A percentile compares a stretch with the other conserved stretches of the same genome.
These are phyloP conservation scores for Corvus hawaiiensis DNA, from an alignment of 2,113 vertebrate species.

Conservation along the genomic window DNA sequence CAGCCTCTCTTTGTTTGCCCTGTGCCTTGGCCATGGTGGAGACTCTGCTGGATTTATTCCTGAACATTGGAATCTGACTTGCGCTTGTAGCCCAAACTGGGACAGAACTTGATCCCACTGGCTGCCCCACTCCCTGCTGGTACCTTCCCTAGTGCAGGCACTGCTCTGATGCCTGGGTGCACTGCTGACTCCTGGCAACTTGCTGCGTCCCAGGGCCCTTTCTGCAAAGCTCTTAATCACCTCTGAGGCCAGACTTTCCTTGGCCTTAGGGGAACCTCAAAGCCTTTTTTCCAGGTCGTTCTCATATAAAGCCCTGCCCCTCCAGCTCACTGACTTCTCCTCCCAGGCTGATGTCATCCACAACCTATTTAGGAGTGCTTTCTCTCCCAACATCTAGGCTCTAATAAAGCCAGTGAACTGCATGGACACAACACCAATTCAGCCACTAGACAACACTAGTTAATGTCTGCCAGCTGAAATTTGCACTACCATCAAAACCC, in stretches of 20 bases:
- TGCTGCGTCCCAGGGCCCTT: background rate
- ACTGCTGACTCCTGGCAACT: background rate
- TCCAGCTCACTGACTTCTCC: background rate
- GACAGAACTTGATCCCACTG: fast-evolving
- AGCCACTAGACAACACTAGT: background rate
- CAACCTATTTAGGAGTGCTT: background rate
- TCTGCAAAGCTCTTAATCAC: background rate
- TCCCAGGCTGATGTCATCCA: background rate
- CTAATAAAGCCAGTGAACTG: background rate
- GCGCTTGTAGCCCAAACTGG: background rate
- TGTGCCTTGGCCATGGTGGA: background rate
- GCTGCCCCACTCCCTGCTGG: too few relatives aligned
- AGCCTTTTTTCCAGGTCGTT: background rate
- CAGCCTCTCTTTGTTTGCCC: background rate
- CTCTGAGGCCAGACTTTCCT: background rate
- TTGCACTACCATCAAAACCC: background rate
- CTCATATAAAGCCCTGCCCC: background rate
- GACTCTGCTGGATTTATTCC: background rate
- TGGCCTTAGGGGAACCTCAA: fast-evolving
- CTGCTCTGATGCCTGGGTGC: background rate
- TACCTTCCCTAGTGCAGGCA: background rate
- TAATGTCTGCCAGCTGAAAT: background rate
- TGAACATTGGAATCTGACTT: background rate
- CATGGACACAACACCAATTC: background rate
- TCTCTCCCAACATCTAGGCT: background rate